Evolutionary conservation across 2,113 vertebrate genomes (phyloP), one percentile per base, ranked within the genome.

Genomic region (Laterallus jamaicensis): DNA sequence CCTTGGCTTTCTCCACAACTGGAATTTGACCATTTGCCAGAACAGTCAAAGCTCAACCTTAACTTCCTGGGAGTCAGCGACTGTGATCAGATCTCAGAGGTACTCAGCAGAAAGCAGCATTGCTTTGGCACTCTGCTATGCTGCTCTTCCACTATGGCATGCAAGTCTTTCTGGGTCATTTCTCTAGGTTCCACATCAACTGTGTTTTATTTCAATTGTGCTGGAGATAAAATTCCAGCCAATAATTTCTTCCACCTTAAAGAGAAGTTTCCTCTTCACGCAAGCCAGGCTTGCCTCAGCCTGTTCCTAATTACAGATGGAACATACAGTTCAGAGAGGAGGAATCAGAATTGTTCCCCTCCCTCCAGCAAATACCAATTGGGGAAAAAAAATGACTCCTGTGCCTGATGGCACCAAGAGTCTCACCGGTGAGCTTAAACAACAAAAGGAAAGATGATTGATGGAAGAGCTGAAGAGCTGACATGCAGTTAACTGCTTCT

Each of bases 221-320:
- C 44, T 0, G 0, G 31, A 67, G 69, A 93, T 90, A 91, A 95
- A 79, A 92, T 66, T 85, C 79, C 85, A 92, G 76, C 67, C 88
- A 92, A 60, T 68, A 50, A 58, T 68, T 79, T 90, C 75, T 95
- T 93, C 56, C 55, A 93, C 89, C 94, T 91, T 82, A 85, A 92
- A 86, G 74, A 88, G 73, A 93, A 81, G 70, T 75, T 94, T 95
- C 86, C 90, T 88, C 81, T 94, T 82, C 0, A 2, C 69, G 58
- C 71, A 92, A 96, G 67, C 60, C 83, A 87, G 97, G 91, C 98
- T 96, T 98, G 98, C 96, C 93, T 70, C 84, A 94, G 94, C 97
- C 94, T 98, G 98, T 92, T 94, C 59, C 96, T 96, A 96, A 97
- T 98, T 97, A 97, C 94, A 82, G 84, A 94, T 75, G 82, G 97